Percentiles rank a stretch among this genome's conserved stretches.
Evolutionary conservation across 2,888 invertebrate species (phyloP).

Genomic region (Platynereis dumerilii): DNA sequence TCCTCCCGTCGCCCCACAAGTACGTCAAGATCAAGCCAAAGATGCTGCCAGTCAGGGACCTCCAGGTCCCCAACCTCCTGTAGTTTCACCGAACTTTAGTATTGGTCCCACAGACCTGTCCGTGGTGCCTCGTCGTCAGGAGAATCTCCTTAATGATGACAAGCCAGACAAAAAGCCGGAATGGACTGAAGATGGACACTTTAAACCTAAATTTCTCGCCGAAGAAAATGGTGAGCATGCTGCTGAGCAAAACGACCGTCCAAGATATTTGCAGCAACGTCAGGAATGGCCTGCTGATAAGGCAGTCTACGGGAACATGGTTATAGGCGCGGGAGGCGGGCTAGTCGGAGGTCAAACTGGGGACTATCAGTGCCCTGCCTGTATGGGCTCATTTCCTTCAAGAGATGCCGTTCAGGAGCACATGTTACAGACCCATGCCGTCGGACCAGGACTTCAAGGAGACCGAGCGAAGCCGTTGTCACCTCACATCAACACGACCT

Average conservation of each 20-base stretch:
- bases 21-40: too few relatives aligned
- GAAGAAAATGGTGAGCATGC: slow-evolving; percentile 4
- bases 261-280: background rate
- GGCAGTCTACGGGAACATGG: background rate
- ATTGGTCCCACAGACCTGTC: slow-evolving; percentile 19
- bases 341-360: background rate
- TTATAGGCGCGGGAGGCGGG: background rate
- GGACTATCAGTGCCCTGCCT: slow-evolving; percentile 20
- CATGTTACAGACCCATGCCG: slow-evolving; percentile 28
- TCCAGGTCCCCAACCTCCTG: background rate
- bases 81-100: slow-evolving; percentile 14
- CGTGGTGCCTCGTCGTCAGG: slow-evolving; percentile 10
- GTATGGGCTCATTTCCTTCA: slow-evolving; percentile 11
- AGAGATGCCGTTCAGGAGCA: slow-evolving; percentile 25
- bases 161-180: background rate
- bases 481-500: background rate
- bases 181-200: background rate
- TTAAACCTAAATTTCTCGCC: background rate
- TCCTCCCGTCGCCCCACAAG: background rate
- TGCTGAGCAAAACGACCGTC: background rate
- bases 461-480: background rate
- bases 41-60: background rate
- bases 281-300: slow-evolving; percentile 7
- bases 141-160: background rate
- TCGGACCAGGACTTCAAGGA: slow-evolving; percentile 17